Evolutionary conservation across 2,888 invertebrate species (phyloP), one percentile per base, ranked within the genome.

Genomic region (Megamerina dolium): DNA sequence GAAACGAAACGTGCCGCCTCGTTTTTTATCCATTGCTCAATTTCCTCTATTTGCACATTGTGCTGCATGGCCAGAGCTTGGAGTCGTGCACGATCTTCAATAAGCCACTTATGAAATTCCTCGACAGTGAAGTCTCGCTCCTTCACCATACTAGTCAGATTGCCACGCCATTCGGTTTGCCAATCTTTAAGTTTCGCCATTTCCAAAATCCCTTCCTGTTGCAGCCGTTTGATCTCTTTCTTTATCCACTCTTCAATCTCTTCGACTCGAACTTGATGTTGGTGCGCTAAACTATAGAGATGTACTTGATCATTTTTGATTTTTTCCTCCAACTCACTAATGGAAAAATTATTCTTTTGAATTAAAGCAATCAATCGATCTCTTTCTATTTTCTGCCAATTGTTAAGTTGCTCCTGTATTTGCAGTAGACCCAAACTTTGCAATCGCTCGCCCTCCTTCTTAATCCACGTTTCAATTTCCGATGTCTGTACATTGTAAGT

Each of bases 221-320:
- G 60, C 2, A 69, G 51, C 8, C 61, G 59, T 10, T 60, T 45
- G 10, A 69, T 65, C 48, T 69, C 66, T 8, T 63, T 56, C 20
- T 64, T 64, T 3, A 68, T 59, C 69, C 69, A 69, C 21, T 63
- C 61, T 39, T 67, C 66, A 30, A 69, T 66, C 48, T 69, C 68
- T 41, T 68, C 66, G 2, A 67, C 65, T 2, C 62, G 62, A 14
- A 68, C 63, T 26, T 66, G 66, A 43, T 69, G 61, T 46, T 65
- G 63, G 33, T 62, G 59, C 8, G 69, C 68, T 26, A 66, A 43
- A 10, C 58, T 59, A 23, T 64, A 63, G 1, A 69, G 42, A 46
- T 68, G 66, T 0, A 57, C 60, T 31, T 64, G 64, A 41, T 69
- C 68, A 21, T 56, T 56, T 30, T 58, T 54, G 5, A 69, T 64